Evolutionary conservation across 2,888 invertebrate species (phyloP).

Genomic region (Malachius bipustulatus): DNA sequence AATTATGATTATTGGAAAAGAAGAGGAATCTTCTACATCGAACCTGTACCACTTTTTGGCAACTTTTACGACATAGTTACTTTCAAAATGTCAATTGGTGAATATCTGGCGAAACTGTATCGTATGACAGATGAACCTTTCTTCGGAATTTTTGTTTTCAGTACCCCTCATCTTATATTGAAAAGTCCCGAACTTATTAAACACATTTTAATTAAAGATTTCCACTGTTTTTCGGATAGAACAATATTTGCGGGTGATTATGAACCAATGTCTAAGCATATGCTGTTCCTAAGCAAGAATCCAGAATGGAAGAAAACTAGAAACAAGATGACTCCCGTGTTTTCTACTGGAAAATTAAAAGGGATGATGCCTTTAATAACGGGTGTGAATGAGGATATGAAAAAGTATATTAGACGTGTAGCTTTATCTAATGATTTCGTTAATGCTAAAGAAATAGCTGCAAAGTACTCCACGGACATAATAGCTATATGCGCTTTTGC

Average conservation of each 20-base stretch:
- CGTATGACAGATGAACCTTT: constrained; percentile 24
- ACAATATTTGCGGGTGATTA: constrained; percentile 31
- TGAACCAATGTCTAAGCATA: constrained; percentile 35
- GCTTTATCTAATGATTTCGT: constrained; percentile 10
- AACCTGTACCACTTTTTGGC: constrained; percentile 35
- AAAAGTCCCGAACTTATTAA: constrained; percentile 39
- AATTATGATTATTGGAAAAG: constrained; percentile 37
- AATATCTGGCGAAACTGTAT: constrained; percentile 9
- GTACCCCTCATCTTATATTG: constrained; percentile 38
- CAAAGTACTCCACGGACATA: constrained; percentile 37
- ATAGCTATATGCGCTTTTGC: constrained; percentile 39
- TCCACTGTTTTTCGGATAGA: constrained; percentile 38
- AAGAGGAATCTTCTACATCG: constrained; percentile 31
- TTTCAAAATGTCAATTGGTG: constrained; percentile 18
- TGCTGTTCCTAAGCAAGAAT: constrained; percentile 37
- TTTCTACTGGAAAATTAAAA: constrained; percentile 44
- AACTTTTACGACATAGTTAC: constrained; percentile 32
- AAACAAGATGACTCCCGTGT: constrained; percentile 41
- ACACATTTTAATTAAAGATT: constrained; percentile 38
- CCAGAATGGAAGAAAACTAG: constrained; percentile 43
- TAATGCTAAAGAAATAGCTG: constrained; percentile 29
- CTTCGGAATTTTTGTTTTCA: constrained; percentile 40
- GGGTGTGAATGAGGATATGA: constrained; percentile 30
- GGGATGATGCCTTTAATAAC: constrained; percentile 40
- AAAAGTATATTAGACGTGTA: constrained; percentile 15